A percentile compares a stretch with the other conserved stretches of the same genome.
Conservation (phyloP, 2,113 vertebrate species). For the Platysteira castanea region DNA sequence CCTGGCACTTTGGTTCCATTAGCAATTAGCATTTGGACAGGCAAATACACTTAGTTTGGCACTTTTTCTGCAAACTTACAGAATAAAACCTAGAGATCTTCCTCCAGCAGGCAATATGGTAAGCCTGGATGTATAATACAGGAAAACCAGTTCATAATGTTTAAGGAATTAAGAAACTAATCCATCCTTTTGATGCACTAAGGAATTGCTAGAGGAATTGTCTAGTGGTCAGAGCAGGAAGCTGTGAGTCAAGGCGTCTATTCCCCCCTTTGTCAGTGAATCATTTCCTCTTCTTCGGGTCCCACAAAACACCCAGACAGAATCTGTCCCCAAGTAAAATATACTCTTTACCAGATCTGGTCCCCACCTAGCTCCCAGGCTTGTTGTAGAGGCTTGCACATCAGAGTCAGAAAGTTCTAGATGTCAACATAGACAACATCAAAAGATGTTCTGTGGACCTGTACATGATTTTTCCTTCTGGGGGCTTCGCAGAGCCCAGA, state of each 20-base stretch:
- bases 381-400: background rate
- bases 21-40: background rate
- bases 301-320: constrained; percentile 40
- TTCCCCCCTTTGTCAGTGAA: constrained; percentile 46
- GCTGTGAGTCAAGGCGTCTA: constrained; percentile 15
- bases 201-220: constrained; percentile 6
- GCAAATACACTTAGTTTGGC: background rate
- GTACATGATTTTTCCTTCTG: background rate
- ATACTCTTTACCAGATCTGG: background rate
- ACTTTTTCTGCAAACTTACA: background rate
- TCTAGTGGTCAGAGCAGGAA: constrained; percentile 49
- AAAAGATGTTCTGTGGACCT: background rate
- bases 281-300: constrained; percentile 35
- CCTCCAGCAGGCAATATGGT: background rate
- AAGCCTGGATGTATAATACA: background rate
- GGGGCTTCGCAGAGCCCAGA: background rate
- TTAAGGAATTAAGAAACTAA: background rate
- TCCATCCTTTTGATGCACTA: background rate
- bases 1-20: background rate
- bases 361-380: background rate
- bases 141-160: background rate
- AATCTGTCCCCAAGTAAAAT: constrained; percentile 7
- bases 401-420: background rate
- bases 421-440: background rate
- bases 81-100: background rate